A percentile compares a stretch with the other conserved stretches of the same genome.
These are phyloP conservation scores for Asobara japonica DNA, from an alignment of 1,140 invertebrate genomes.

Conservation along the genomic window DNA sequence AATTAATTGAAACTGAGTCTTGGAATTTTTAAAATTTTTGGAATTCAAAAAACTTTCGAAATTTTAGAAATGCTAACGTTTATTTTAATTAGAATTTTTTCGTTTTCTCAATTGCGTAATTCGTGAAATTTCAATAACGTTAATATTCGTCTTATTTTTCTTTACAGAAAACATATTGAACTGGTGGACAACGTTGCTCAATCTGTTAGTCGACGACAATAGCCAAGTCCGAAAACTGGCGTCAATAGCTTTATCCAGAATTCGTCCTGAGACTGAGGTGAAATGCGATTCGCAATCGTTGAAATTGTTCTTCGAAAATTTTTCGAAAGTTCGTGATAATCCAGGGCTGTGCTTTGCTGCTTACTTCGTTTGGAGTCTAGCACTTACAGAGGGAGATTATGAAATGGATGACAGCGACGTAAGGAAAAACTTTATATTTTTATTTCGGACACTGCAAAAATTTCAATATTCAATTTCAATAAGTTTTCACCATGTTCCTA, in stretches of 20 bases:
- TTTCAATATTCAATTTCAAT: too few relatives aligned
- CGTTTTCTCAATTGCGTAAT: neutral
- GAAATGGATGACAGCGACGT: constrained; percentile 59
- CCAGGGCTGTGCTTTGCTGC: constrained; percentile 36
- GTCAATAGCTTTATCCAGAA: constrained; percentile 34
- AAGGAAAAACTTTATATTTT: too few relatives aligned
- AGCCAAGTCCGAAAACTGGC: constrained; percentile 44
- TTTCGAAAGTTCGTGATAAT: constrained; percentile 32
- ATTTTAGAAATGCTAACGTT: neutral
- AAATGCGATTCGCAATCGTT: constrained; percentile 38
- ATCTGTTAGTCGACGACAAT: constrained; percentile 54
- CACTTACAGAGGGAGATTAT: constrained; percentile 45
- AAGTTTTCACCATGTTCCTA: too few relatives aligned
- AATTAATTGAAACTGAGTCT: too few relatives aligned
- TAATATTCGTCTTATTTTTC: too few relatives aligned
- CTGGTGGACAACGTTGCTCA: constrained; percentile 57
- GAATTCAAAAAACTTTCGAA: too few relatives aligned
- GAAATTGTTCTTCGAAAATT: constrained; percentile 46
- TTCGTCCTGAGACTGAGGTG: constrained; percentile 30
- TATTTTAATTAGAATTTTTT: neutral
- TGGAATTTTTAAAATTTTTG: too few relatives aligned
- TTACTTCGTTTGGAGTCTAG: constrained; percentile 52
- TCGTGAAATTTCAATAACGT: too few relatives aligned
- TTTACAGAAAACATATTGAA: constrained; percentile 38
- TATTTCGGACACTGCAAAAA: neutral